Percentiles rank a stretch among this genome's conserved stretches.
Evolutionary conservation across 2,888 invertebrate species (phyloP).

Genomic region (Andrena praecox): DNA sequence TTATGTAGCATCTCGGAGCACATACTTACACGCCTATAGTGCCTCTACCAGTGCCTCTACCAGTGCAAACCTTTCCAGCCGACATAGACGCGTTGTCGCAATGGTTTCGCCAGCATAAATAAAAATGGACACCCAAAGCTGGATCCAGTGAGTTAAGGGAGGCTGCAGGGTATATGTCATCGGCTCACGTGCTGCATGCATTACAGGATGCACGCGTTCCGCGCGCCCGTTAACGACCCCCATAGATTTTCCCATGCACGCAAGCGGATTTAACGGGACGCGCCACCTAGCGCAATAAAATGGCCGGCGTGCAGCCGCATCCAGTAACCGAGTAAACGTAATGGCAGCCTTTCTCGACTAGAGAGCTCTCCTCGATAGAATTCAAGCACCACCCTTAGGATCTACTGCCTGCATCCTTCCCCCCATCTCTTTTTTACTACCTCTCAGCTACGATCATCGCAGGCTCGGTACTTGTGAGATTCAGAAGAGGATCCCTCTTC

Average conservation of each 20-base stretch:
- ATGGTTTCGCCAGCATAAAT: neutral
- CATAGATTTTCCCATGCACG: conserved; percentile 21
- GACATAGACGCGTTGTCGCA: neutral
- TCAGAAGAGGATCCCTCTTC: conserved; percentile 44
- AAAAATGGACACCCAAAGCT: conserved; percentile 16
- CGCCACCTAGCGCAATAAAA: conserved; percentile 46
- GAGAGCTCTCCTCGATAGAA: conserved; percentile 35
- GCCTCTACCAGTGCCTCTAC: too few relatives aligned
- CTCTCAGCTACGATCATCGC: conserved; percentile 25
- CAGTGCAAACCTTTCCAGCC: neutral
- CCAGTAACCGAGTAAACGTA: conserved; percentile 27
- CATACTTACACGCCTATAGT: too few relatives aligned
- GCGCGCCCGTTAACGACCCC: conserved; percentile 28
- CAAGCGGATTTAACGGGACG: conserved; percentile 20
- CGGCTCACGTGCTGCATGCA: conserved; percentile 18
- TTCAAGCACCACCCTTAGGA: conserved; percentile 46
- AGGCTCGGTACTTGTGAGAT: conserved; percentile 27
- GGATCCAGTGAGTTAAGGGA: conserved; percentile 6
- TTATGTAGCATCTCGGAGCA: too few relatives aligned
- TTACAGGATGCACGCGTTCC: conserved; percentile 10
- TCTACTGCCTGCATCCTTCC: conserved; percentile 23
- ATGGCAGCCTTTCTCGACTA: neutral
- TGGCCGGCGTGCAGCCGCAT: conserved; percentile 18
- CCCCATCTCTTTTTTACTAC: conserved; percentile 13
- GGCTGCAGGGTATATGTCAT: neutral